Evolutionary conservation across 2,797 vertebrate genomes (phyloP), one percentile per base, ranked within the genome.

Genomic region (Gephyroberyx darwinii): DNA sequence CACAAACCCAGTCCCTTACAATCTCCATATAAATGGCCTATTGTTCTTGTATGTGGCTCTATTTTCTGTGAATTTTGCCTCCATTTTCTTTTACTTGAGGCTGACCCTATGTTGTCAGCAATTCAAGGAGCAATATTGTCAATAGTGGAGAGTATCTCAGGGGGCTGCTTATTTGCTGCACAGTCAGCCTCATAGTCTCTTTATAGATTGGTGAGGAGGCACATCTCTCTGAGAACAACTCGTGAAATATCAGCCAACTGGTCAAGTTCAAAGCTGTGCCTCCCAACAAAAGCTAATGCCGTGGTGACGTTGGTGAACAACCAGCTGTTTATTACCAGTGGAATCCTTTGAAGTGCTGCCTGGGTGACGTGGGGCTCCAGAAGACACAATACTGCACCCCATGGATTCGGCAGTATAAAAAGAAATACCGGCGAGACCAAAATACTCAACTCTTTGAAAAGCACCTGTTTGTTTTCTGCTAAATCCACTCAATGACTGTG

Each of bases 261-360:
- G 31, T 55, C 13, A 67, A 68, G 76, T 84, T 86, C 71, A 87
- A 88, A 85, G 84, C 69, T 54, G 50, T 48, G 71, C 56, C 62
- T 80, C 73, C 57, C 63, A 68, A 70, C 69, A 64, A 79, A 87
- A 86, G 79, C 35, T 54, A 66, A 68, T 70, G 54, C 39, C 26
- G 43, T 22, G 22, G 22, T 65, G 63, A 63, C 47, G 12, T 47
- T 35, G 47, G 37, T 67, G 50, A 81, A 70, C 61, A 68, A 64
- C n/a, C 71, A 76, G 39, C 83, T 80, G 78, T 77, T 65, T 81
- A n/a, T 73, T 67, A 78, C 31, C 65, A 81, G 51, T 54, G 22
- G 56, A 65, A 60, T 1, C 33, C 74, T 90, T 86, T 85, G 75
- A 91, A 89, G 84, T 60, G 31, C 57, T 87, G 82, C 81, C 74